A percentile compares a stretch with the other conserved stretches of the same genome.
Conservation (phyloP, 1,140 invertebrate genomes). For the Nylanderia fulva region DNA sequence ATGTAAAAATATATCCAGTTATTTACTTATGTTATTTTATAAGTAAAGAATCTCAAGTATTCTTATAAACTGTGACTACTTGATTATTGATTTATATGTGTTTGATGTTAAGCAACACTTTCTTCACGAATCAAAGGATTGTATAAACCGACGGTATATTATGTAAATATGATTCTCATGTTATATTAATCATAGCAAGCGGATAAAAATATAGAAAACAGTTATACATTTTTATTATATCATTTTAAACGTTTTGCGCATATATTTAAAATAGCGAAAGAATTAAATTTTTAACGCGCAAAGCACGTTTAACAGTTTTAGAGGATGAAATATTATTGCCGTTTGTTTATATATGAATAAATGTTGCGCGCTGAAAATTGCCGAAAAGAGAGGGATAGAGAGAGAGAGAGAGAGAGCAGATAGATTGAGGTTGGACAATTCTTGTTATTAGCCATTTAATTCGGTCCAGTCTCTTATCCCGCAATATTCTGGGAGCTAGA, state of each 20-base stretch:
- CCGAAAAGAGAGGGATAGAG: neutral
- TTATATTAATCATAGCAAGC: slow-evolving; percentile 3
- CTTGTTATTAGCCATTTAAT: slow-evolving; percentile 84
- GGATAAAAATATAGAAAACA: slow-evolving; percentile 20
- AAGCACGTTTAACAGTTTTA: neutral
- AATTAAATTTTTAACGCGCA: neutral
- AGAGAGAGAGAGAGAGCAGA: slow-evolving; percentile 25
- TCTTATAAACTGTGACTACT: slow-evolving; percentile 6
- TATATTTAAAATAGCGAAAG: neutral
- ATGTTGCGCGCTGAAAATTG: slow-evolving; percentile 36
- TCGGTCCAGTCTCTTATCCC: slow-evolving; percentile 83
- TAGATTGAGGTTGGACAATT: slow-evolving; percentile 76
- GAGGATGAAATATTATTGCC: neutral
- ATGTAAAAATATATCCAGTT: slow-evolving; percentile 33
- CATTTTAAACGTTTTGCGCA: neutral
- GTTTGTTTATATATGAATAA: slow-evolving; percentile 4
- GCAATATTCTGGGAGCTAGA: slow-evolving; percentile 79
- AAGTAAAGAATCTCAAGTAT: slow-evolving; percentile 49
- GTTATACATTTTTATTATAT: neutral
- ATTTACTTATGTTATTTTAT: slow-evolving; percentile 14
- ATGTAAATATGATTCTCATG: slow-evolving; percentile 55
- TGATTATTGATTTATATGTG: slow-evolving; percentile 69
- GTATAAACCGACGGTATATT: neutral
- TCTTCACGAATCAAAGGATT: slow-evolving; percentile 67
- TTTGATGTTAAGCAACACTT: slow-evolving; percentile 27